A percentile compares a stretch with the other conserved stretches of the same genome.
These are phyloP conservation scores for Sylvilagus floridanus DNA, from an alignment of 2,797 vertebrate species.

Conservation along the genomic window DNA sequence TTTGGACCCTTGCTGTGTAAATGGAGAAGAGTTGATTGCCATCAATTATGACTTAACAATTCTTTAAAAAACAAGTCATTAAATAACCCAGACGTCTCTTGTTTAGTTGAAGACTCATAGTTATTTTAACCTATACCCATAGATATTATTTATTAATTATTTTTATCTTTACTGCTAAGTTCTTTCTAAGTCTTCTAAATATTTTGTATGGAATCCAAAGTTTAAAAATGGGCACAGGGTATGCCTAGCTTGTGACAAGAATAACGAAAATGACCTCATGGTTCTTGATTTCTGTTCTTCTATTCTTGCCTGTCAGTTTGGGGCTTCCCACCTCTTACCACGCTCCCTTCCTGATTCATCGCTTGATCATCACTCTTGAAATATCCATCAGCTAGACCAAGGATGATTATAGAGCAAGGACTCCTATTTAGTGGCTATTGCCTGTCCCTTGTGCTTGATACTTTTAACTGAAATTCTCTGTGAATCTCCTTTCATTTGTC, in stretches of 20 bases:
- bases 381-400: not conserved
- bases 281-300: not conserved
- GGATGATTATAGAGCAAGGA: not conserved
- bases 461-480: not conserved
- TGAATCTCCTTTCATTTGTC: not conserved
- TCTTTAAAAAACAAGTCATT: constrained; percentile 41
- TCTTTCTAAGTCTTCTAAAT: constrained; percentile 33
- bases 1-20: constrained; percentile 67
- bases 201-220: constrained; percentile 31
- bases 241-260: not conserved
- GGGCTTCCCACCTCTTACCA: not conserved
- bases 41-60: constrained; percentile 61
- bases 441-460: not conserved
- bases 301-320: not conserved
- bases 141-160: constrained; percentile 64
- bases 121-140: constrained; percentile 67
- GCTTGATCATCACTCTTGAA: not conserved
- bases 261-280: not conserved
- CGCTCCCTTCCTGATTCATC: not conserved
- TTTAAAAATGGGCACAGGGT: constrained; percentile 32
- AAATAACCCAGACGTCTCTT: constrained; percentile 24
- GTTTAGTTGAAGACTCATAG: constrained; percentile 41
- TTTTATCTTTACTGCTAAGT: constrained; percentile 46
- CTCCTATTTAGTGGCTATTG: not conserved
- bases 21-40: constrained; percentile 61